Evolutionary conservation across 2,113 vertebrate genomes (phyloP).

Genomic region (Triplophysa rosa): DNA sequence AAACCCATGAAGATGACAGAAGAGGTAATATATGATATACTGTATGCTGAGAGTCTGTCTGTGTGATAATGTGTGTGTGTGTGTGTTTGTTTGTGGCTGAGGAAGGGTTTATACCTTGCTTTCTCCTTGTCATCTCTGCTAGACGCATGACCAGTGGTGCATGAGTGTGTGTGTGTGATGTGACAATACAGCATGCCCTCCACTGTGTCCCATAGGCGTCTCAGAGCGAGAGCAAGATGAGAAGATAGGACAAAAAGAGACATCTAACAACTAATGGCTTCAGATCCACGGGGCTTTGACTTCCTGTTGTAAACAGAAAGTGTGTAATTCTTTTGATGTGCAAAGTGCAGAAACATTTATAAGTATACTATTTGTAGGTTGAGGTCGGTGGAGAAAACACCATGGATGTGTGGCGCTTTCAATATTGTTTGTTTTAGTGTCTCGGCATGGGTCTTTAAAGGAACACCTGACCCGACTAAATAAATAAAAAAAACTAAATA

Average conservation of each 20-base stretch:
- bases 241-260: slow-evolving; percentile 12
- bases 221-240: slow-evolving; percentile 45
- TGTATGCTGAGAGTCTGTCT: slow-evolving; percentile 35
- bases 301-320: slow-evolving; percentile 19
- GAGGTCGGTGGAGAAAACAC: not conserved
- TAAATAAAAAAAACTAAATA: too few relatives aligned
- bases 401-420: not conserved
- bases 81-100: slow-evolving; percentile 8
- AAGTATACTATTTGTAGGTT: not conserved
- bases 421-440: not conserved
- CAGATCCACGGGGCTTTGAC: not conserved
- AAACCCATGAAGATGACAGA: slow-evolving; percentile 25
- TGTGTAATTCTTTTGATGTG: slow-evolving; percentile 22
- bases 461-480: too few relatives aligned
- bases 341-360: not conserved
- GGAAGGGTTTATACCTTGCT: slow-evolving; percentile 60
- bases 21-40: slow-evolving; percentile 26
- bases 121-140: slow-evolving; percentile 65
- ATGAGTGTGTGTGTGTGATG: slow-evolving; percentile 55
- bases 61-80: not conserved
- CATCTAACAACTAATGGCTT: slow-evolving; percentile 29
- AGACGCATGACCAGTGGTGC: slow-evolving; percentile 62
- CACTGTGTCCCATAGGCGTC: slow-evolving; percentile 60
- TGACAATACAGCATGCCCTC: slow-evolving; percentile 63
- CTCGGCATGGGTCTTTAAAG: not conserved